These are phyloP conservation scores for Creontiades dilutus DNA, from an alignment of 2,888 invertebrate species.

Conservation along the genomic window DNA sequence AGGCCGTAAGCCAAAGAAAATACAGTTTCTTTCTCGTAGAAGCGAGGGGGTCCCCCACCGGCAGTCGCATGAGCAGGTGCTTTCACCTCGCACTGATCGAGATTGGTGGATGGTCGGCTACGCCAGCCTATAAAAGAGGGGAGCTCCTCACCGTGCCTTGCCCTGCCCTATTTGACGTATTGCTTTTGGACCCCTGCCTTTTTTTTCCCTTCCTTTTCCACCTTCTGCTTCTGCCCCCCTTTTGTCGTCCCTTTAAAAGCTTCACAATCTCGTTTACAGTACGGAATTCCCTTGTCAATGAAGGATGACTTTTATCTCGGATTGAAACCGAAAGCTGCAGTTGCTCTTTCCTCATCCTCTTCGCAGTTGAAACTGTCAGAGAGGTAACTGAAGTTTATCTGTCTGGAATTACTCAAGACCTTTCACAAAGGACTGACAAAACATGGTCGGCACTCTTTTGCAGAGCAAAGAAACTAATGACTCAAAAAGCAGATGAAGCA, in stretches of 20 bases:
- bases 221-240: constrained; percentile 19
- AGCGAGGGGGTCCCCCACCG: constrained; percentile 7
- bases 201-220: constrained; percentile 28
- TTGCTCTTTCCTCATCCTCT: constrained; percentile 30
- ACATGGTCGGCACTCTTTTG: too few relatives aligned
- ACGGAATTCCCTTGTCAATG: constrained; percentile 42
- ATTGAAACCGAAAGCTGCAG: constrained; percentile 13
- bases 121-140: background rate
- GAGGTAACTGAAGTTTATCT: background rate
- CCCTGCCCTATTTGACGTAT: constrained; percentile 33
- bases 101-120: constrained; percentile 23
- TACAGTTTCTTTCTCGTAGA: constrained; percentile 29
- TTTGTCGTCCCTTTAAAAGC: constrained; percentile 42
- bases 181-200: constrained; percentile 40
- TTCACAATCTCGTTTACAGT: constrained; percentile 43
- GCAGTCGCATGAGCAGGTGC: constrained; percentile 42
- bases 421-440: too few relatives aligned
- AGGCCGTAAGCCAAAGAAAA: background rate
- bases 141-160: background rate
- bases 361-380: background rate
- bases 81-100: constrained; percentile 46
- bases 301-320: constrained; percentile 19
- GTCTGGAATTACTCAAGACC: too few relatives aligned
- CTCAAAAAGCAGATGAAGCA: too few relatives aligned
- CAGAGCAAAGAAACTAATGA: too few relatives aligned